These are phyloP conservation scores for Lamprologus sp. DNA, from an alignment of 2,113 vertebrate species.

Conservation along the genomic window DNA sequence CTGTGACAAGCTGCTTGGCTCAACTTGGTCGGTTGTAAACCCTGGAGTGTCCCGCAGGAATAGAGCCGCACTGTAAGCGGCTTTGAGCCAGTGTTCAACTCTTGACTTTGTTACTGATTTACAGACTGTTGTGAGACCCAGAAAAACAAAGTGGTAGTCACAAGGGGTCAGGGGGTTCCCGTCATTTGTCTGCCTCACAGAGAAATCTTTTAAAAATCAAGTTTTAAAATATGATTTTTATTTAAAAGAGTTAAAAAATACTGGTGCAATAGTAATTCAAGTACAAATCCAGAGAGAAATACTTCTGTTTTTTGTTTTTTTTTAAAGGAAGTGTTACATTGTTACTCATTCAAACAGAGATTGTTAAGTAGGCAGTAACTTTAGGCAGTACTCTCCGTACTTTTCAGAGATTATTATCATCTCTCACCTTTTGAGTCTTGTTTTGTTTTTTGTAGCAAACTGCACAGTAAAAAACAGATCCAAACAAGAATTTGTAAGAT, in stretches of 20 bases:
- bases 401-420: not conserved
- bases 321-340: not conserved
- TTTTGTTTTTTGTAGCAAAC: not conserved
- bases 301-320: not conserved
- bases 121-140: constrained; percentile 19
- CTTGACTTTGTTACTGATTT: constrained; percentile 52
- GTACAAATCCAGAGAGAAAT: not conserved
- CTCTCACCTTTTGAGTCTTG: not conserved
- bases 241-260: not conserved
- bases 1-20: constrained; percentile 69
- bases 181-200: not conserved
- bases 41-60: constrained; percentile 53
- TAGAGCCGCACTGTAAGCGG: constrained; percentile 40
- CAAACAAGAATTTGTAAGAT: not conserved
- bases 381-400: not conserved
- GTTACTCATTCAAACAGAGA: not conserved
- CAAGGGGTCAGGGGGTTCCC: not conserved
- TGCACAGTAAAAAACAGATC: not conserved
- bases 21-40: constrained; percentile 51
- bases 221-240: not conserved
- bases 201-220: not conserved
- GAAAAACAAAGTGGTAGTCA: constrained; percentile 43
- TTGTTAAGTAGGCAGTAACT: not conserved
- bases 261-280: not conserved
- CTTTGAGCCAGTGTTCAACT: constrained; percentile 26